phyloP scores from a whole-genome alignment of 2,113 vertebrate genomes.

The Casuarius casuarius region DNA sequence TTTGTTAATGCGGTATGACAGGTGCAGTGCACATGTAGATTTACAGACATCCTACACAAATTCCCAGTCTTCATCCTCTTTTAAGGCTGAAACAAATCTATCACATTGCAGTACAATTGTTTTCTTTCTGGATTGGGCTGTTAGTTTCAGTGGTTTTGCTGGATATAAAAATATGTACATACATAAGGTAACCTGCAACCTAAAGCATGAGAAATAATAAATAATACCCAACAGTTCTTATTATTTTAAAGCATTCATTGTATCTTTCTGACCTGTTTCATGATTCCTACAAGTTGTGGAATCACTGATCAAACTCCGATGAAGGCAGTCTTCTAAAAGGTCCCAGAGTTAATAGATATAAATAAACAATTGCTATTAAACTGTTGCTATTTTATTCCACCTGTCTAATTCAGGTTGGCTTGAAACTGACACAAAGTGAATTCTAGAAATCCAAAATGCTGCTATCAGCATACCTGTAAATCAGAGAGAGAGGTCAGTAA shows the following conservation, averaged over 20 bases:
- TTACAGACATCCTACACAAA: background rate
- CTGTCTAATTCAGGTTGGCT: conserved; percentile 4
- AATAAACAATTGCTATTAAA: background rate
- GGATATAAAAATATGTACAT: background rate
- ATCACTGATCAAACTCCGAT: background rate
- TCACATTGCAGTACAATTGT: background rate
- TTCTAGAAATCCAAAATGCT: conserved; percentile 21
- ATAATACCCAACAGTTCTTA: background rate
- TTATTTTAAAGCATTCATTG: background rate
- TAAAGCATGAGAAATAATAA: background rate
- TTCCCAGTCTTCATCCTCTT: background rate
- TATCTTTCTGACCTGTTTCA: background rate
- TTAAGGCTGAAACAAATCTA: background rate
- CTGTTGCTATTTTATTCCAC: background rate
- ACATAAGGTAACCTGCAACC: background rate
- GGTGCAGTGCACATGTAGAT: background rate
- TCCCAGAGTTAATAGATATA: background rate
- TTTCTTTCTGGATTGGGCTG: background rate
- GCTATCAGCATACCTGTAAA: background rate
- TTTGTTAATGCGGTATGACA: background rate
- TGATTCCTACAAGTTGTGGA: background rate
- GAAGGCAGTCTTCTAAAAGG: background rate
- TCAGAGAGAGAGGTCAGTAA: conserved; percentile 12
- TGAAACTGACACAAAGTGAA: background rate
- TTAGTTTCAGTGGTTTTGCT: background rate